Evolutionary conservation across 2,888 invertebrate species (phyloP).

Genomic region (Smittia sp.): DNA sequence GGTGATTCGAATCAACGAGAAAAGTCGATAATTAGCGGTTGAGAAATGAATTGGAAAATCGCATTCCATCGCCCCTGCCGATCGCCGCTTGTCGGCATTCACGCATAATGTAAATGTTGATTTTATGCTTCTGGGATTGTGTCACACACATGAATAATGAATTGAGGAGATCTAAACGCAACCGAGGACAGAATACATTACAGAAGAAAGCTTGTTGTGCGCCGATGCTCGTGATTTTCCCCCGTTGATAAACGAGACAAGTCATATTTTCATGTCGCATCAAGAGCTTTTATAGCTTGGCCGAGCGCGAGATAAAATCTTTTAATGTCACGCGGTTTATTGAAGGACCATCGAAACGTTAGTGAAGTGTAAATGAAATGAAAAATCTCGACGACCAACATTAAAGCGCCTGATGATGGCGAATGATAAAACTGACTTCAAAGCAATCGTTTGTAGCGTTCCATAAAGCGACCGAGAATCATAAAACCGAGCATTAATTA

Average conservation of each 20-base stretch:
- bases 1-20: neutral
- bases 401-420: slow-evolving; percentile 1
- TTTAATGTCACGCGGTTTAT: slow-evolving; percentile 32
- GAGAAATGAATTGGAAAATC: slow-evolving; percentile 13
- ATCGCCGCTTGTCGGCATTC: neutral
- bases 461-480: slow-evolving; percentile 33
- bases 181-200: slow-evolving; percentile 10
- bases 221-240: slow-evolving; percentile 1
- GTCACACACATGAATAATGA: slow-evolving; percentile 39
- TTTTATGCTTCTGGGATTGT: slow-evolving; percentile 29
- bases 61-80: neutral
- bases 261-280: neutral
- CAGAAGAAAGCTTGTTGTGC: neutral
- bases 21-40: neutral
- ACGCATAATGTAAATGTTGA: slow-evolving; percentile 30
- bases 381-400: slow-evolving; percentile 15
- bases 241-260: neutral
- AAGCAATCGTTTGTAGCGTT: slow-evolving; percentile 17
- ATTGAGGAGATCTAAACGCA: slow-evolving; percentile 29
- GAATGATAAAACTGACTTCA: slow-evolving; percentile 38
- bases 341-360: slow-evolving; percentile 36
- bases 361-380: slow-evolving; percentile 33
- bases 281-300: neutral
- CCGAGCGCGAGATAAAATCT: neutral
- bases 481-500: slow-evolving; percentile 40